phyloP scores from a whole-genome alignment of 1,140 invertebrate species.

The Phortica variegata region DNA sequence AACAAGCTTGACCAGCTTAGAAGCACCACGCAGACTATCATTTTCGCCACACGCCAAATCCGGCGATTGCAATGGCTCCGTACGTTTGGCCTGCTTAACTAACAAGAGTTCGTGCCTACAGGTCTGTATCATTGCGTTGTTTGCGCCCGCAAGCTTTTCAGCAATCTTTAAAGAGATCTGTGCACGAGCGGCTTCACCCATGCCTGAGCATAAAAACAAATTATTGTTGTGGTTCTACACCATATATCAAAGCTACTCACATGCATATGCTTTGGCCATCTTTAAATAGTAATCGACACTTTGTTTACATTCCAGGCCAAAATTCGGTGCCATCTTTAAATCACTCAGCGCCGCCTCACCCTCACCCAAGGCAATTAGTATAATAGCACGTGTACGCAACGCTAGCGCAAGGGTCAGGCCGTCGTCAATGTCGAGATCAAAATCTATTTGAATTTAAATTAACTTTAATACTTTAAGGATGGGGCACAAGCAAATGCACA shows the following conservation, averaged over 20 bases:
- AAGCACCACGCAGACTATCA: constrained; percentile 47
- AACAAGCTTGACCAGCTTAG: constrained; percentile 58
- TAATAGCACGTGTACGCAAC: constrained; percentile 62
- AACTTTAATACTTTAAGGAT: too few relatives aligned
- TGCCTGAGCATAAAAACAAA: constrained; percentile 21
- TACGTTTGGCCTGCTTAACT: constrained; percentile 11
- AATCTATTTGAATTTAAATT: constrained; percentile 54
- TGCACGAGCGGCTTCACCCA: constrained; percentile 59
- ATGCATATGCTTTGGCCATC: constrained; percentile 66
- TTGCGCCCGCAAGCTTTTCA: constrained; percentile 58
- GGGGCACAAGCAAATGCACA: too few relatives aligned
- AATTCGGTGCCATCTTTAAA: constrained; percentile 63
- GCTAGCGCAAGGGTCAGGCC: constrained; percentile 65
- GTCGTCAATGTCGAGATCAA: constrained; percentile 60
- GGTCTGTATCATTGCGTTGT: constrained; percentile 38
- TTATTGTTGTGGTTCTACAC: not conserved
- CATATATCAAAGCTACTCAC: constrained; percentile 29
- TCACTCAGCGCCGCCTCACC: constrained; percentile 63
- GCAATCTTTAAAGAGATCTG: constrained; percentile 64
- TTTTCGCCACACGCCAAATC: constrained; percentile 41
- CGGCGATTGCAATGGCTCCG: constrained; percentile 9
- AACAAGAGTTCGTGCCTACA: constrained; percentile 34
- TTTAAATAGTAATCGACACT: constrained; percentile 64
- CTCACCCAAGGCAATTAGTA: constrained; percentile 60
- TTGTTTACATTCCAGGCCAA: constrained; percentile 60